These are phyloP conservation scores for Lethocerus indicus DNA, from an alignment of 1,140 invertebrate genomes.

Conservation along the genomic window DNA sequence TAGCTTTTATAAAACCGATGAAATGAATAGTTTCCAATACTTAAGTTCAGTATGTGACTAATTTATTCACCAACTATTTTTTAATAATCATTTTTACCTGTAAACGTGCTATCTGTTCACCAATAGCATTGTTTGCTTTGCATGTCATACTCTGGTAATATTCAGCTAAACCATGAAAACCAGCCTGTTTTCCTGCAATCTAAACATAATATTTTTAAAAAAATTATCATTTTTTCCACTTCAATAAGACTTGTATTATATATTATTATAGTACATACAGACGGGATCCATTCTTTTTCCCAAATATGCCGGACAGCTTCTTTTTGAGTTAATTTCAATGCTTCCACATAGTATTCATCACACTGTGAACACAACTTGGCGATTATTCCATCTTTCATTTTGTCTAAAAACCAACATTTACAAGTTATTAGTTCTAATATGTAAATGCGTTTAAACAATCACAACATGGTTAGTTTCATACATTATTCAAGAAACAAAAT, in stretches of 20 bases:
- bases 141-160: conserved; percentile 76
- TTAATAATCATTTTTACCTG: conserved; percentile 40
- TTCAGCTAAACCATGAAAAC: conserved; percentile 74
- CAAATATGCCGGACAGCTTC: conserved; percentile 68
- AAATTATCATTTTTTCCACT: no score
- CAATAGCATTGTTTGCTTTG: conserved; percentile 63
- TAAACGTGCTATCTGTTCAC: conserved; percentile 83
- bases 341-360: conserved; percentile 86
- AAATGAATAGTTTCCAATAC: no score
- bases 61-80: no score
- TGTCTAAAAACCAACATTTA: conserved; percentile 38
- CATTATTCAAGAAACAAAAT: background rate
- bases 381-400: conserved; percentile 84
- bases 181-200: conserved; percentile 73
- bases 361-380: conserved; percentile 84
- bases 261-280: conserved; percentile 20
- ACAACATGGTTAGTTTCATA: background rate
- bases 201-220: no score
- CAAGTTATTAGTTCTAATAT: background rate
- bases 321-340: conserved; percentile 72
- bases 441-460: background rate
- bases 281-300: conserved; percentile 75
- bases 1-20: no score
- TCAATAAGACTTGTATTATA: no score
- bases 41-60: no score